phyloP scores from a whole-genome alignment of 2,888 invertebrate species.

The Drosophila imparisetae region DNA sequence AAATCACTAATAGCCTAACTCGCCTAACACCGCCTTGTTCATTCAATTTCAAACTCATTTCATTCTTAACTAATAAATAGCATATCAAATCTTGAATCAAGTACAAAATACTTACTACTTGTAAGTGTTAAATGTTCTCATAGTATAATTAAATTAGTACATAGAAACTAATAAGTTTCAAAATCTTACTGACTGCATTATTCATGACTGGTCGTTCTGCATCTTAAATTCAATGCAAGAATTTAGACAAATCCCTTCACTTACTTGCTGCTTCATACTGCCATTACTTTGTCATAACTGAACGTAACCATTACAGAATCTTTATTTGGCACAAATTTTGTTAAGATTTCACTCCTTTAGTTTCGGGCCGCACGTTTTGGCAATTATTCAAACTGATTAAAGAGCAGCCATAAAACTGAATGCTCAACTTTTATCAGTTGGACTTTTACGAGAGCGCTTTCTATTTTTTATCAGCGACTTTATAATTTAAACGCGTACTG shows the following conservation, averaged over 20 bases:
- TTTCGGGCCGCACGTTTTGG: conserved; percentile 65
- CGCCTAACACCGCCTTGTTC: neutral
- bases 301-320: conserved; percentile 2
- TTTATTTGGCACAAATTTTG: neutral
- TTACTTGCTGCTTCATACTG: neutral
- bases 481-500: conserved; percentile 67
- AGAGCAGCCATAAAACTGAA: conserved; percentile 66
- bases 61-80: neutral
- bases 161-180: fast-evolving
- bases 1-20: no score
- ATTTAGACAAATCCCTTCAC: neutral
- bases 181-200: neutral
- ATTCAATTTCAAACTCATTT: neutral
- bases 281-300: neutral
- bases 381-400: conserved; percentile 79
- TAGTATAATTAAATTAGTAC: neutral
- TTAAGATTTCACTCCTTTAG: conserved; percentile 15
- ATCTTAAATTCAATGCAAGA: neutral
- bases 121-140: neutral
- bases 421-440: conserved; percentile 65
- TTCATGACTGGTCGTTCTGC: neutral
- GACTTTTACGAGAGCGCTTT: conserved; percentile 47
- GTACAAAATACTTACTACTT: neutral
- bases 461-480: conserved; percentile 57
- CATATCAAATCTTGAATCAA: neutral